These are phyloP conservation scores for Trogon melanurus DNA, from an alignment of 2,113 vertebrate species.

Conservation along the genomic window DNA sequence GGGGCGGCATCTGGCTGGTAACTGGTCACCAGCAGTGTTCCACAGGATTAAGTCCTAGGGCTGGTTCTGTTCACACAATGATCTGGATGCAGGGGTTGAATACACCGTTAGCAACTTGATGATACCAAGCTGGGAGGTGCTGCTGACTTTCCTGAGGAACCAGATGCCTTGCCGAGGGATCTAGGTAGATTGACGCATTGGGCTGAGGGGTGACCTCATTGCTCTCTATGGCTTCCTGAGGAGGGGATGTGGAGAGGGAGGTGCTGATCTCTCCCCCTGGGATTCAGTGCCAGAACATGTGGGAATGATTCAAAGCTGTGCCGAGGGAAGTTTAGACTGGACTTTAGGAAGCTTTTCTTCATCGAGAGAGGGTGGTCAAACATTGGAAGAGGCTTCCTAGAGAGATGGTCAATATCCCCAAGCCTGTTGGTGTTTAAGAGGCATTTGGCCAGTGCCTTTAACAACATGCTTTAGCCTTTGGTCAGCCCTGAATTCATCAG, in stretches of 20 bases:
- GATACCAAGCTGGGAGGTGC: too few species aligned
- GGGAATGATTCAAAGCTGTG: background rate
- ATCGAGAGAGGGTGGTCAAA: background rate
- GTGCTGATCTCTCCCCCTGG: background rate
- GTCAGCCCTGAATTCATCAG: background rate
- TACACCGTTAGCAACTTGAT: too few species aligned
- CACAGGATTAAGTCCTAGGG: background rate
- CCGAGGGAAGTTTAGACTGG: background rate
- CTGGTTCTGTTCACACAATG: background rate
- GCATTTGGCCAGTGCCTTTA: background rate
- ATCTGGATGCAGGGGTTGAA: too few species aligned
- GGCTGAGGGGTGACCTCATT: background rate
- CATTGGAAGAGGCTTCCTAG: background rate
- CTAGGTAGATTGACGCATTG: too few species aligned
- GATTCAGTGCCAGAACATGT: background rate
- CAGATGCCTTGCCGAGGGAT: too few species aligned
- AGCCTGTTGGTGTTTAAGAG: background rate
- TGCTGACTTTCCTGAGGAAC: too few species aligned
- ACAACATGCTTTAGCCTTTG: background rate
- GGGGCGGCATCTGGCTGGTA: background rate
- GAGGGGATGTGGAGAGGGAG: background rate
- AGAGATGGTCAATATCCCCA: background rate
- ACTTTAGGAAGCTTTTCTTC: background rate
- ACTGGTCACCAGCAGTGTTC: background rate
- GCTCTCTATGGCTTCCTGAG: background rate